Percentiles rank a stretch among this genome's conserved stretches.
phyloP scores from a whole-genome alignment of 2,888 invertebrate species.

The Sinhomidia bicolor region DNA sequence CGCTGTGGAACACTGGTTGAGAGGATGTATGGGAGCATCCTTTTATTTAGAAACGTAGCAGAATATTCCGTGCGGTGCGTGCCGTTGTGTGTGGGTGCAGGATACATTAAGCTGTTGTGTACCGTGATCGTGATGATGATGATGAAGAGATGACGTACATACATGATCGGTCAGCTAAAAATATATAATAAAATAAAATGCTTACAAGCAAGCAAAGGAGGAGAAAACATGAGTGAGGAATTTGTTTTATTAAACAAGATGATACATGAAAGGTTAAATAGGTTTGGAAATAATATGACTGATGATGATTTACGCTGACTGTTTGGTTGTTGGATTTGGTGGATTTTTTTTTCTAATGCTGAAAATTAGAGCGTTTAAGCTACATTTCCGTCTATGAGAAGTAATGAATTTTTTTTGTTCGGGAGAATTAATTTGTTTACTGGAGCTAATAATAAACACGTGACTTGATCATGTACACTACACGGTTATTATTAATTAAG shows the following conservation, averaged over 20 bases:
- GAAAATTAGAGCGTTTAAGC: no score
- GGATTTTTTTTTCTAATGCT: not conserved
- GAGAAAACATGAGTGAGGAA: not conserved
- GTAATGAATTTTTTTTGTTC: not conserved
- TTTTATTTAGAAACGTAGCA: not conserved
- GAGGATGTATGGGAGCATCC: not conserved
- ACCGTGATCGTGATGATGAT: not conserved
- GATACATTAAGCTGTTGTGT: not conserved
- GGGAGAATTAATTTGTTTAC: not conserved
- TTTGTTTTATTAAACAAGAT: not conserved
- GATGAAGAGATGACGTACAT: not conserved
- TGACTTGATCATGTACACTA: not conserved
- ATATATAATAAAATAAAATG: not conserved
- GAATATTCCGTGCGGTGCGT: slow-evolving; percentile 6
- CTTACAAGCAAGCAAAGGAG: not conserved
- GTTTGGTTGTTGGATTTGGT: not conserved
- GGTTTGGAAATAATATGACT: not conserved
- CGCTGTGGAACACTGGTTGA: not conserved
- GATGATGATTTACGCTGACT: not conserved
- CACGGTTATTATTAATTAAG: not conserved
- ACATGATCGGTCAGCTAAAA: not conserved
- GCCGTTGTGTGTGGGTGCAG: slow-evolving; percentile 41
- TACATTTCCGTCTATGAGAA: no score
- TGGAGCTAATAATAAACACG: not conserved
- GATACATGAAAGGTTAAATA: slow-evolving; percentile 37